Evolutionary conservation across 2,113 vertebrate genomes (phyloP), one percentile per base, ranked within the genome.

Genomic region (Odocoileus hemionus): DNA sequence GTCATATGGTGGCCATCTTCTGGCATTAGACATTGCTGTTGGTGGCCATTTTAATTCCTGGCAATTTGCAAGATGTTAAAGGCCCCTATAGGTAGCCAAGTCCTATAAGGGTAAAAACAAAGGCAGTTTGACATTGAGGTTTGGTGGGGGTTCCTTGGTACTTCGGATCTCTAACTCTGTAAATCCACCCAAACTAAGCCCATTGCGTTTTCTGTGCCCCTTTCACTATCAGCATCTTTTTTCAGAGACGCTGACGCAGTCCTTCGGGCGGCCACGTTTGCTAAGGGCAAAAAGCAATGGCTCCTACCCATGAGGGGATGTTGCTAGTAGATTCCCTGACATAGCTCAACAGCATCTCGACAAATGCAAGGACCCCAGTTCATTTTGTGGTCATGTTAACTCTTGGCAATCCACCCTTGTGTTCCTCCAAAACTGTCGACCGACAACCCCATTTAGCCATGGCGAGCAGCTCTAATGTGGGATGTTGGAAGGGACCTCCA

Each of bases 381-480:
- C 61, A 47, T 43, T 21, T 2, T 33, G 28, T 60, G 30, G 28
- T 26, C 55, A 21, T 54, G 57, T 89, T 52, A 15, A 89, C 19
- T 89, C 33, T 21, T 39, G 83, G 55, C n/a, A 88, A 8, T 33
- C 79, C 28, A 52, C 33, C 17, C 7, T 21, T 19, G 57, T 45
- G 25, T 36, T 50, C 86, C 33, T n/a, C 33, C 64, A 3, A n/a
- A 90, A 79, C 54, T 1, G 64, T 0, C 50, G 30, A 2, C 39
- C 2, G 5, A 43, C 28, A 14, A 16, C 43, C 43, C 6, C 11
- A 54, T 50, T 86, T 47, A 19, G 23, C 13, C 47, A 54, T 12
- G 45, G 74, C 47, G 43, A 43, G 43, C 16, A 13, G 57, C 0
- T 0, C 61, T 13, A 0, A 1, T 0, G 1, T 7, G 10, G 45